Base-by-base conservation (phyloP, 2,113 vertebrate species). In the Pteronura brasiliensis region DNA sequence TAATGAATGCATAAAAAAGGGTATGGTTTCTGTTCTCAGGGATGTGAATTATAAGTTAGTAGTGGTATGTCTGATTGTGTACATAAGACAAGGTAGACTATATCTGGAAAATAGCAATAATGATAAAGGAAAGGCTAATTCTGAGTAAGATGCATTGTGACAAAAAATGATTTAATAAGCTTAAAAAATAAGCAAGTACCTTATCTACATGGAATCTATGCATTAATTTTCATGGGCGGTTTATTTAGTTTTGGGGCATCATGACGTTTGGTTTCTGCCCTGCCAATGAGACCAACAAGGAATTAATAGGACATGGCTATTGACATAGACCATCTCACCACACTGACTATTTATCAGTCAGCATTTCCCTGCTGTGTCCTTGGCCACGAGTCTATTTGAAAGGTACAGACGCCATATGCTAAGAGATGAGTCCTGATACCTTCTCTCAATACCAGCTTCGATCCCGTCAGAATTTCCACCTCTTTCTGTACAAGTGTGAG, bases 121-220 rank as follows among this genome's bases (percentile, higher is more conserved):
- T 21, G n/a, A 34, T 9, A 72, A 63, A 77, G 34, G 25, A 77
- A 21, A 80, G 14, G 42, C 82, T 93, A 14, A 36, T 67, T 88
- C 9, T 65, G 23, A 72, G 69, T 57, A 72, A 79, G 23, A 39
- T 36, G 23, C 82, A 47, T 1, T 89, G 31, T 49, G 59, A 80
- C 27, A n/a, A 23, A 57, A 57, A 57, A 57, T 82, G 82, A 92
- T 52, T 94, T 59, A 63, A 69, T 49, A 52, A 59, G 84, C 81
- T 88, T 69, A 23, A 84, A 96, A 96, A 89, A 27, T n/a, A 87
- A 77, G 88, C 9, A 80, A 31, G n/a, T 3, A 57, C 36, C 17
- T 7, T 49, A 42, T 61, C 25, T 13, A 39, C 55, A 36, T 12
- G 20, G 10, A 65, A 29, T 81, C 42, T 82, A 42, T 93, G 39